Evolutionary conservation across 2,113 vertebrate species (phyloP).

Genomic region (Axis porcinus): DNA sequence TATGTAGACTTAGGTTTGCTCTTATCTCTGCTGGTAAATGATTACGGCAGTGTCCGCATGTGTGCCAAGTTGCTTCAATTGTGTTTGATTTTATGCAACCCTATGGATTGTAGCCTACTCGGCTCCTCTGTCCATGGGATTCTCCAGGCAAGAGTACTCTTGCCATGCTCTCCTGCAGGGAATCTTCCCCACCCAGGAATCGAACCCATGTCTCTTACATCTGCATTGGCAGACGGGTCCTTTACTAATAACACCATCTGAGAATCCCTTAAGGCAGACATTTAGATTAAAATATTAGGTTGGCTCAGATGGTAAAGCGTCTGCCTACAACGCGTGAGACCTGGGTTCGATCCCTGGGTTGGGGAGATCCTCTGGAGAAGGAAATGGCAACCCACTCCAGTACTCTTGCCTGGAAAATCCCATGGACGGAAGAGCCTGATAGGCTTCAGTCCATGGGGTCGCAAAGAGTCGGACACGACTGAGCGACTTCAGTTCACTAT

Average conservation of each 20-base stretch:
- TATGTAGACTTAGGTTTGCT: not conserved
- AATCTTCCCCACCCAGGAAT: not conserved
- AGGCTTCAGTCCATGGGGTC: too few relatives aligned
- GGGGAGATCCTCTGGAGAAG: too few relatives aligned
- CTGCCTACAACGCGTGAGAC: too few relatives aligned
- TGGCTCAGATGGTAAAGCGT: not conserved
- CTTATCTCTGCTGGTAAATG: not conserved
- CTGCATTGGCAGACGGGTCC: not conserved
- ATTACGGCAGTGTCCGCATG: not conserved
- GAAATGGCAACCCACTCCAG: too few relatives aligned
- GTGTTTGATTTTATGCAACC: not conserved
- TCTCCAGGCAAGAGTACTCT: not conserved
- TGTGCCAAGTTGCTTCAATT: not conserved
- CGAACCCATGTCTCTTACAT: not conserved
- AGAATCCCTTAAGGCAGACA: not conserved
- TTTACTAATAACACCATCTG: not conserved
- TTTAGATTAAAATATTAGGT: not conserved
- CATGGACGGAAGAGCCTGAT: too few relatives aligned
- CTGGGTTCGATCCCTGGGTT: too few relatives aligned
- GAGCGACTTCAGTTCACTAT: not conserved
- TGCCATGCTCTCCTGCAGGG: not conserved
- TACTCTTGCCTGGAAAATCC: too few relatives aligned
- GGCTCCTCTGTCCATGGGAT: not conserved
- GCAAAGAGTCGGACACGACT: too few relatives aligned
- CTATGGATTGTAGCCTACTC: not conserved